Evolutionary conservation across 1,140 invertebrate genomes (phyloP), one percentile per base, ranked within the genome.

Genomic region (Danaus melanippus): DNA sequence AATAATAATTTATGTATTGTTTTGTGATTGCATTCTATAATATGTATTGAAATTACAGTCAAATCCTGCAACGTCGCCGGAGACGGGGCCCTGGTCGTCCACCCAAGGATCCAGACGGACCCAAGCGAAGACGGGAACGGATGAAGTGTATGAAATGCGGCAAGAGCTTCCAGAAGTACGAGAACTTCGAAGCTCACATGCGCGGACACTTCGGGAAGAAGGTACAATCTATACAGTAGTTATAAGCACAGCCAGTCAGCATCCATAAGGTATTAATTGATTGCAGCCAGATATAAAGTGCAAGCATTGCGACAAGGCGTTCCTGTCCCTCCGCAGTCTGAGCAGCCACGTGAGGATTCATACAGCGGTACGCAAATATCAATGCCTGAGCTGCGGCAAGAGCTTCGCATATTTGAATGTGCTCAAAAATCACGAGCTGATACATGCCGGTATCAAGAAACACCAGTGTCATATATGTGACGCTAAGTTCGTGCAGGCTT

Each of bases 311-410:
- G 78, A 86, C 42, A 88, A 87, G 62, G 78, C 83, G 50, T 88
- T 88, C 64, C 74, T 74, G 10, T 81, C 70, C 0, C 63, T 83
- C 10, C 77, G 81, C 8, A 86, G 77, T 56, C 64, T 88, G 2
- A 74, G 76, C 55, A 84, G 93, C 43, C 94, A 96, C 79, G 82
- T 93, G 42, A 90, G 94, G 4, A 95, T 93, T 0, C 94, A 96
- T 77, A 91, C 91, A 15, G 93, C 94, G 57, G 93, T 94, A 76
- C 90, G 94, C 57, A 92, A 94, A 79, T 95, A 94, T 76, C 91
- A 93, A 62, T 96, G 94, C 80, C 89, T 90, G 39, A 90, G 90
- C 51, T 96, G 94, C 76, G 92, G 92, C 41, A 90, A 93, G 71
- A 84, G 89, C 48, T 95, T 95, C 62, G 81, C 77, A 4, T 87